phyloP scores from a whole-genome alignment of 1,140 invertebrate genomes.

The Ips nitidus region DNA sequence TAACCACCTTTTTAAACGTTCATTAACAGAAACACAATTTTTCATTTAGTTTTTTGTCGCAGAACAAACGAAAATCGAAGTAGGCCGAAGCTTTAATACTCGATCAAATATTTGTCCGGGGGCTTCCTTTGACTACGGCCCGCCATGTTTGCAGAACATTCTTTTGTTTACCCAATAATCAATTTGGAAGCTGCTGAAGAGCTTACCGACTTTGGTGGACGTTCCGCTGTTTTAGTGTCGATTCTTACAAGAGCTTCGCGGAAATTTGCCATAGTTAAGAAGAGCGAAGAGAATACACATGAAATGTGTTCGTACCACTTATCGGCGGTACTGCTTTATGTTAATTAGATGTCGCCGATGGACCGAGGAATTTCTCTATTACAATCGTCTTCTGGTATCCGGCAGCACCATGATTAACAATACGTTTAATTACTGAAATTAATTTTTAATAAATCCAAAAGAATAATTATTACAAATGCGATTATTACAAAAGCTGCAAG shows the following conservation, averaged over 20 bases:
- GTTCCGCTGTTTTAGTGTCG: constrained; percentile 29
- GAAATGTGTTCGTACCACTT: constrained; percentile 18
- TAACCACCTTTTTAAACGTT: constrained; percentile 35
- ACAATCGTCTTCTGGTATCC: too few species aligned
- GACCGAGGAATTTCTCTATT: neutral
- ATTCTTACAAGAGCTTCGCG: constrained; percentile 28
- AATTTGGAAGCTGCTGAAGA: constrained; percentile 36
- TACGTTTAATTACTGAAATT: too few species aligned
- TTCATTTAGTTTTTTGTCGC: constrained; percentile 38
- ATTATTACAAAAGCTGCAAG: too few species aligned
- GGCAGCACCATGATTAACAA: too few species aligned
- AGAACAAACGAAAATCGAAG: constrained; percentile 37
- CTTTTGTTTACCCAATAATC: constrained; percentile 36
- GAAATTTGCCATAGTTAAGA: constrained; percentile 20
- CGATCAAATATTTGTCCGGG: constrained; percentile 33
- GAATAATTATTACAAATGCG: too few species aligned
- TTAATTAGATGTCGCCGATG: constrained; percentile 8
- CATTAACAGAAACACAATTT: constrained; percentile 37
- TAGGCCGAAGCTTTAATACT: constrained; percentile 35
- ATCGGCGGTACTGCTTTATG: neutral
- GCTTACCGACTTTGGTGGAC: constrained; percentile 29
- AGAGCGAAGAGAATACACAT: constrained; percentile 16
- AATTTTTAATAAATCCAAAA: too few species aligned
- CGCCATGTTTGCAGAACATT: constrained; percentile 35
- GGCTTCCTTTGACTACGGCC: constrained; percentile 24